These are phyloP conservation scores for Volucella bombylans DNA, from an alignment of 2,888 invertebrate species.

Conservation along the genomic window DNA sequence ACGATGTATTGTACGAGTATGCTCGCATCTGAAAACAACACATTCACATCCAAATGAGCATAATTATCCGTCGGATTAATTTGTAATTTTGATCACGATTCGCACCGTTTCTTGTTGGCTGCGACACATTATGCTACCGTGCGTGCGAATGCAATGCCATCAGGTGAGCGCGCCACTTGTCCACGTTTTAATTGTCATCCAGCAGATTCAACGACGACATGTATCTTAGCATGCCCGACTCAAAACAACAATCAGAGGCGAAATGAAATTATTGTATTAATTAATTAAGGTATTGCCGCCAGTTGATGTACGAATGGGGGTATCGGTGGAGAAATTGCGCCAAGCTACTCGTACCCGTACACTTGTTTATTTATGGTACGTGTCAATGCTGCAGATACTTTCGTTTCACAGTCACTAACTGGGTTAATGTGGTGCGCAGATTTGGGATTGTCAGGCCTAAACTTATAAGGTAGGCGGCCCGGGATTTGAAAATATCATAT, in stretches of 20 bases:
- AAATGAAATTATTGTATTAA: constrained; percentile 54
- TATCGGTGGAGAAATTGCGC: constrained; percentile 54
- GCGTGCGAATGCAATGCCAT: background rate
- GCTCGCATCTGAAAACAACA: constrained; percentile 16
- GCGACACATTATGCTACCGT: constrained; percentile 16
- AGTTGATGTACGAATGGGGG: background rate
- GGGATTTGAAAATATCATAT: background rate
- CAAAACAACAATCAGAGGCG: constrained; percentile 22
- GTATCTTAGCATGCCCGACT: constrained; percentile 19
- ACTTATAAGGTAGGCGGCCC: constrained; percentile 7
- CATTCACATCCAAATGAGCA: constrained; percentile 25
- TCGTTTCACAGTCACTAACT: constrained; percentile 61
- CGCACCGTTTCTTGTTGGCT: background rate
- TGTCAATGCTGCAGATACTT: constrained; percentile 51
- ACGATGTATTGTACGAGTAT: too few species aligned
- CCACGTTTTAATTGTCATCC: constrained; percentile 53
- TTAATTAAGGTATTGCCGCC: constrained; percentile 56
- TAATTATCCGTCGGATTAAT: constrained; percentile 39
- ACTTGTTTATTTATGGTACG: constrained; percentile 13
- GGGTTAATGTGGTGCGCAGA: constrained; percentile 48
- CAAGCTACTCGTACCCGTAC: background rate
- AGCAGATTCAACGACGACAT: constrained; percentile 8
- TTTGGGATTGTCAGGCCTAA: constrained; percentile 29
- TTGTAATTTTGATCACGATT: constrained; percentile 61
- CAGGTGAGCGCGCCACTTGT: constrained; percentile 13